A percentile compares a stretch with the other conserved stretches of the same genome.
Conservation (phyloP, 2,888 invertebrate species). For the Sipunculus nudus region DNA sequence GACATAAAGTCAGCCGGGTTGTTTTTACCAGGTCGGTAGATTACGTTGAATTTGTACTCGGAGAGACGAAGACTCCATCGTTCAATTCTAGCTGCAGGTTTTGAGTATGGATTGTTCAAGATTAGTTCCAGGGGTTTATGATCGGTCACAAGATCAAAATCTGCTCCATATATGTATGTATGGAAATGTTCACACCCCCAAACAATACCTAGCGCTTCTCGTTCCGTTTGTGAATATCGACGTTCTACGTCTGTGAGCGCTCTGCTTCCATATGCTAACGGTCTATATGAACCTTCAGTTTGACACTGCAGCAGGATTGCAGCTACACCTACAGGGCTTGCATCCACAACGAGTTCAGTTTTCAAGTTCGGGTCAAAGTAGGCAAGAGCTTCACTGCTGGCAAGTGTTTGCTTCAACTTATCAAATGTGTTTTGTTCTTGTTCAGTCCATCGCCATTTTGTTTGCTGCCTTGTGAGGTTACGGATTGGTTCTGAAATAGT, state of each 20-base stretch:
- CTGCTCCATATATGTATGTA: constrained; percentile 6
- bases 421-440: constrained; percentile 34
- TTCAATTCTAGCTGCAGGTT: constrained; percentile 40
- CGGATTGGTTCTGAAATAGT: constrained; percentile 39
- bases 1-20: constrained; percentile 44
- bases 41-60: constrained; percentile 32
- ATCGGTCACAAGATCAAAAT: constrained; percentile 5
- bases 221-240: constrained; percentile 13
- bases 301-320: constrained; percentile 39
- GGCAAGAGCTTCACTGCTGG: constrained; percentile 19
- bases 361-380: constrained; percentile 31
- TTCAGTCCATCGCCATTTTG: constrained; percentile 33
- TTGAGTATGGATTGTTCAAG: constrained; percentile 21
- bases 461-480: constrained; percentile 32
- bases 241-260: constrained; percentile 1
- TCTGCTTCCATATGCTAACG: constrained; percentile 1
- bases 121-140: constrained; percentile 10
- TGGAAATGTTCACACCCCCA: constrained; percentile 12
- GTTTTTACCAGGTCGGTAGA: constrained; percentile 29
- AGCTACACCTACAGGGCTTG: constrained; percentile 40
- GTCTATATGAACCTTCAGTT: neutral
- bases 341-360: constrained; percentile 37
- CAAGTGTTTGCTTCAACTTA: constrained; percentile 8
- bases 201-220: constrained; percentile 1
- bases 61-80: constrained; percentile 37